Conservation (phyloP, 2,888 invertebrate genomes). For the Auanema sp. region DNA sequence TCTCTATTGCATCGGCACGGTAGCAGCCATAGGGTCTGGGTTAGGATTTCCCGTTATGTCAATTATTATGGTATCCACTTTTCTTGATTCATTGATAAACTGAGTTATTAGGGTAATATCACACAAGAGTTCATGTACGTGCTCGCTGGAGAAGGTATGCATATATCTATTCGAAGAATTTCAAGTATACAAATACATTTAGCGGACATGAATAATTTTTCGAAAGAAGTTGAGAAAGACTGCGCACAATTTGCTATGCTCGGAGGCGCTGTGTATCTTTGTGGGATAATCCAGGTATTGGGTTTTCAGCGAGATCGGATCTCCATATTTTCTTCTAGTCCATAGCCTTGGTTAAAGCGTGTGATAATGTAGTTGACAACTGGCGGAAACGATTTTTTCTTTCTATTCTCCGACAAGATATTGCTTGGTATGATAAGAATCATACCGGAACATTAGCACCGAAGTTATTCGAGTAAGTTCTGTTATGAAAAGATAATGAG, state of each 20-base stretch:
- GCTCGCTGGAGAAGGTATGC: neutral
- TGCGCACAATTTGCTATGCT: neutral
- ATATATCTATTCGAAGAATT: neutral
- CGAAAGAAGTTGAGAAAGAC: neutral
- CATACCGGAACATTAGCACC: too few relatives aligned
- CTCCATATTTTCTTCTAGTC: too few relatives aligned
- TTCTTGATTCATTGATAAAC: too few relatives aligned
- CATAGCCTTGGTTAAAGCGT: too few relatives aligned
- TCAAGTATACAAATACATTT: neutral
- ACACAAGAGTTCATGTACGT: neutral
- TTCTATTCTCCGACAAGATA: too few relatives aligned
- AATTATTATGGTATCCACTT: constrained; percentile 2
- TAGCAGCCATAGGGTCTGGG: neutral
- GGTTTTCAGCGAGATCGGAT: too few relatives aligned
- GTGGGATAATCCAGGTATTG: constrained; percentile 1
- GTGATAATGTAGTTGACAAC: too few relatives aligned
- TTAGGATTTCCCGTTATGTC: neutral
- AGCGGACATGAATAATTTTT: neutral
- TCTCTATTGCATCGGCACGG: neutral
- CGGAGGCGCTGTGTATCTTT: neutral
- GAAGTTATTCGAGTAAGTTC: too few relatives aligned
- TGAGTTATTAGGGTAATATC: neutral
- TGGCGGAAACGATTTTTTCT: too few relatives aligned
- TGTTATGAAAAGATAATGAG: too few relatives aligned
- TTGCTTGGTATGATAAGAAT: too few relatives aligned